phyloP scores from a whole-genome alignment of 2,888 invertebrate species.

The Nemoura dubitans region DNA sequence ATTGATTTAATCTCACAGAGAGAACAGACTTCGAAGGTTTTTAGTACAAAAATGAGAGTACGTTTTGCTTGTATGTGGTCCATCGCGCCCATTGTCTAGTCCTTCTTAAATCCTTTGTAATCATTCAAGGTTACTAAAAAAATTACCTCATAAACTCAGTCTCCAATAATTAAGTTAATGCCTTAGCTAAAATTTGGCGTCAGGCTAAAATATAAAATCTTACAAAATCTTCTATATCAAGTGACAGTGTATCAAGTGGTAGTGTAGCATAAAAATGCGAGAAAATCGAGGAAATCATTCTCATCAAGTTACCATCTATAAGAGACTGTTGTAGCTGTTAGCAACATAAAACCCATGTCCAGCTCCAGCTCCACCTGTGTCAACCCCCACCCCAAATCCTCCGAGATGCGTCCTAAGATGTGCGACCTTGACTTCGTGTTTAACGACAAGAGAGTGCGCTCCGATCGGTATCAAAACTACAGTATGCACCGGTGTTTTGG shows the following conservation, averaged over 20 bases:
- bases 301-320: neutral
- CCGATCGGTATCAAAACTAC: slow-evolving; percentile 32
- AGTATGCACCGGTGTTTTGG: neutral
- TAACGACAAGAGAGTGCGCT: slow-evolving; percentile 20
- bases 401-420: slow-evolving; percentile 28
- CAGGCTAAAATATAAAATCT: too few species aligned
- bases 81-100: too few species aligned
- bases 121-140: too few species aligned
- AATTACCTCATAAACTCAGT: too few species aligned
- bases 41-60: too few species aligned
- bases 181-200: too few species aligned
- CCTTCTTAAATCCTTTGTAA: too few species aligned
- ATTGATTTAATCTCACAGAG: neutral
- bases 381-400: slow-evolving; percentile 37
- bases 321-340: slow-evolving; percentile 14
- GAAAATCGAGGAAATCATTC: neutral
- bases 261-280: neutral
- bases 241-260: too few species aligned
- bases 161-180: too few species aligned
- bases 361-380: slow-evolving; percentile 19
- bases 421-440: neutral
- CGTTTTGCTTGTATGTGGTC: too few species aligned
- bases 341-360: slow-evolving; percentile 35
- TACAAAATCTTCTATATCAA: too few species aligned
- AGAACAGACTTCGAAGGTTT: neutral